phyloP scores from a whole-genome alignment of 2,113 vertebrate species.

The Caracal caracal region DNA sequence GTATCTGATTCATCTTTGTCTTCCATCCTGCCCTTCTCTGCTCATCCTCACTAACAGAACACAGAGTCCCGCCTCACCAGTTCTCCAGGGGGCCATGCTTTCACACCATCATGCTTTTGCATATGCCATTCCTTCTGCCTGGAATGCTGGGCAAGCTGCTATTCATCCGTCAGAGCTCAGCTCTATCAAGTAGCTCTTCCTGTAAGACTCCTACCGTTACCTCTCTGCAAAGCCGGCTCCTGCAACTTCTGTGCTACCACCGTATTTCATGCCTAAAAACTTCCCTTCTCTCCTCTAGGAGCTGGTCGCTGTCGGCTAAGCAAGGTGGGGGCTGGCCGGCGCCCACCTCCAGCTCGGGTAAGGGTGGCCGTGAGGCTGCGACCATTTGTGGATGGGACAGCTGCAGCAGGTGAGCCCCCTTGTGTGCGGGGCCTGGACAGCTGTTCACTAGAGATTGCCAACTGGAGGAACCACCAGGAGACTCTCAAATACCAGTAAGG shows the following conservation, averaged over 20 bases:
- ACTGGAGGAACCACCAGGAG: constrained; percentile 93
- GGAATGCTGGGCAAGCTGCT: neutral
- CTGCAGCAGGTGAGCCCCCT: constrained; percentile 80
- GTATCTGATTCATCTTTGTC: neutral
- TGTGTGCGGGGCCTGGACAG: constrained; percentile 90
- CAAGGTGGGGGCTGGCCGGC: constrained; percentile 61
- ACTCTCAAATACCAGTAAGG: constrained; percentile 93
- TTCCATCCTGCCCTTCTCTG: neutral
- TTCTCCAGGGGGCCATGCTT: neutral
- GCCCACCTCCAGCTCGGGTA: constrained; percentile 82
- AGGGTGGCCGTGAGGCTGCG: constrained; percentile 92
- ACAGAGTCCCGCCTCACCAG: neutral
- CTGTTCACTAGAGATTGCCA: constrained; percentile 90
- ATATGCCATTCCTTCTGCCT: neutral
- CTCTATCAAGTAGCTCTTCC: neutral
- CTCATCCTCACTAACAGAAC: neutral
- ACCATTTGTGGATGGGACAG: constrained; percentile 86
- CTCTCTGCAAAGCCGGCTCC: neutral
- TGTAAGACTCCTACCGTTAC: neutral
- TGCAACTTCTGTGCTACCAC: neutral
- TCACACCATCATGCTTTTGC: neutral
- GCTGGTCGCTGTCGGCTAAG: constrained; percentile 64
- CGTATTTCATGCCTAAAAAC: neutral
- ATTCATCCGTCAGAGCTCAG: neutral
- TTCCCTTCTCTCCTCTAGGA: constrained; percentile 62